Conservation (phyloP, 2,113 vertebrate species). For the Picathartes gymnocephalus region DNA sequence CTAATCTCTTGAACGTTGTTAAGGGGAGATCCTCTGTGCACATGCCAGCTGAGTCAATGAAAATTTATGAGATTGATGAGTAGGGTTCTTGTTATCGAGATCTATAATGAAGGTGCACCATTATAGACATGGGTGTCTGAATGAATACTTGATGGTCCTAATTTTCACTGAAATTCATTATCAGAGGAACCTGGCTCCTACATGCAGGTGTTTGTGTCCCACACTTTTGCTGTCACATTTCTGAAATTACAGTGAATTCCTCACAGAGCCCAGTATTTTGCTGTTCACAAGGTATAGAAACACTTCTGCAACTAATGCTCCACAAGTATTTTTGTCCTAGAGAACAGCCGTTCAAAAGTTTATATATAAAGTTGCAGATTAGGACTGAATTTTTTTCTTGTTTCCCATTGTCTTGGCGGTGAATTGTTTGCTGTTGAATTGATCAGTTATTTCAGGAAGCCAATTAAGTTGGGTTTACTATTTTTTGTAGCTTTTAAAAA, state of each 20-base stretch:
- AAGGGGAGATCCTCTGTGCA: background rate
- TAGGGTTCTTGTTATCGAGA: background rate
- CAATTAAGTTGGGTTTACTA: background rate
- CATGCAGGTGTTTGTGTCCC: background rate
- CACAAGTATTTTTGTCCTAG: background rate
- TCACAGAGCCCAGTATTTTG: background rate
- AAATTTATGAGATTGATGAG: background rate
- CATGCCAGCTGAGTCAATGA: background rate
- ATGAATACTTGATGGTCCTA: background rate
- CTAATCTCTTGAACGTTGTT: background rate
- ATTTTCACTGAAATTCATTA: background rate
- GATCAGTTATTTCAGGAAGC: background rate
- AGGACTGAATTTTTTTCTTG: background rate
- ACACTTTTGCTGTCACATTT: background rate
- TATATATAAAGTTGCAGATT: background rate
- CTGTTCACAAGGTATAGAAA: background rate
- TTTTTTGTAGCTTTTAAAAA: background rate
- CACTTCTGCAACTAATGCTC: background rate
- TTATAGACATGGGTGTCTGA: background rate
- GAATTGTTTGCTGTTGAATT: background rate
- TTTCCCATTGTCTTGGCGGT: background rate
- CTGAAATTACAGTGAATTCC: background rate
- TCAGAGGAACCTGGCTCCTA: background rate
- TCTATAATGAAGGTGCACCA: background rate
- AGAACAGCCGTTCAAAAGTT: background rate